Percentiles rank a stretch among this genome's conserved stretches.
phyloP scores from a whole-genome alignment of 2,113 vertebrate species.

The Mus musculus region GRCm39 chr3:80453501-80454000 shows the following conservation, averaged over 20 bases:
- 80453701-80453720: background rate
- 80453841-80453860: background rate
- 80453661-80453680: background rate
- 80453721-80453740: conserved; percentile 10
- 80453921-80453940: background rate
- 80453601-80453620: conserved; percentile 18
- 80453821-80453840: conserved; percentile 2
- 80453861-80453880: background rate
- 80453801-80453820: background rate
- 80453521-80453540: background rate
- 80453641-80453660: background rate
- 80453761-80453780: background rate
- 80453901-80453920: background rate
- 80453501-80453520: background rate
- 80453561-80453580: background rate
- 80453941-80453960: background rate
- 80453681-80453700: conserved; percentile 20
- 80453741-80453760: conserved; percentile 52
- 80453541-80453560: background rate
- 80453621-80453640: conserved; percentile 50
- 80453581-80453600: background rate
- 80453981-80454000: background rate
- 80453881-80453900: background rate
- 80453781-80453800: background rate
- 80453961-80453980: background rate